A percentile compares a stretch with the other conserved stretches of the same genome.
These are phyloP conservation scores for Tenthredo notha DNA, from an alignment of 2,888 invertebrate genomes.

Conservation along the genomic window DNA sequence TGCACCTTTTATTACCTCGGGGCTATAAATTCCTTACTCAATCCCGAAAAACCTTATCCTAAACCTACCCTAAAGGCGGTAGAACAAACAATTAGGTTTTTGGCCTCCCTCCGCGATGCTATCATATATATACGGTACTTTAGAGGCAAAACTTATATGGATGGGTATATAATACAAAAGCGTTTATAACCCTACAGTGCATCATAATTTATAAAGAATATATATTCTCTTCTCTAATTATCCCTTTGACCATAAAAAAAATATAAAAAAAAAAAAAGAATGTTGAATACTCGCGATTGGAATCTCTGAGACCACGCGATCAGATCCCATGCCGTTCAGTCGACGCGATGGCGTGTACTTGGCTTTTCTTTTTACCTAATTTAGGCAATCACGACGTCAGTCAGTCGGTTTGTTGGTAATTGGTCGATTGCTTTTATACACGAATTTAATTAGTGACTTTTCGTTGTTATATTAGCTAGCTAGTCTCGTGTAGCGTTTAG, in stretches of 20 bases:
- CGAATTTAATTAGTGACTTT: conserved; percentile 29
- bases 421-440: conserved; percentile 16
- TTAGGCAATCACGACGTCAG: conserved; percentile 14
- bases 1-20: conserved; percentile 19
- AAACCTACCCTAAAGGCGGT: background rate
- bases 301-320: conserved; percentile 8
- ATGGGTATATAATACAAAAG: conserved; percentile 7
- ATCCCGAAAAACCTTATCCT: background rate
- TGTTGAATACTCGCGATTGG: background rate
- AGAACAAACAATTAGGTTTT: conserved; percentile 7
- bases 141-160: background rate
- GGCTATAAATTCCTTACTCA: conserved; percentile 5
- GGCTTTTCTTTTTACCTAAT: background rate
- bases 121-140: background rate
- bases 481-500: background rate
- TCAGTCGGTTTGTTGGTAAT: conserved; percentile 22
- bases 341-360: background rate
- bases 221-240: conserved; percentile 28
- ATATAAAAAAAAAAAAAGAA: background rate
- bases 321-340: background rate
- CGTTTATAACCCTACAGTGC: background rate
- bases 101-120: background rate
- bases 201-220: conserved; percentile 6
- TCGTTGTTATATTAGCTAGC: background rate
- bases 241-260: background rate